Conservation (phyloP, 2,797 vertebrate species). For the Sebastes dallii region DNA sequence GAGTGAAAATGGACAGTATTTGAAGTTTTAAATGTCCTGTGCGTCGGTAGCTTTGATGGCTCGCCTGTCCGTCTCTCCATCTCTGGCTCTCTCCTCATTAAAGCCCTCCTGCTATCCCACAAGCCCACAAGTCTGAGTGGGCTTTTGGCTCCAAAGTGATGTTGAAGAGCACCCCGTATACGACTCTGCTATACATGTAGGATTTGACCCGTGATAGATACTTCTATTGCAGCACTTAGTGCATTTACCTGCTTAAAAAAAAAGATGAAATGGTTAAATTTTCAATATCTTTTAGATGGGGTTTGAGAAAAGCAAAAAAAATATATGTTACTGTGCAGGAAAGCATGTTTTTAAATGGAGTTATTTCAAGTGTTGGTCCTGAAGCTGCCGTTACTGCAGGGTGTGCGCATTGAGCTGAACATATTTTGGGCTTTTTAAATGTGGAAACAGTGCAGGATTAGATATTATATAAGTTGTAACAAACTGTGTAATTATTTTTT, state of each 20-base stretch:
- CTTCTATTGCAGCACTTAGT: conserved; percentile 62
- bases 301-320: conserved; percentile 42
- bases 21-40: conserved; percentile 80
- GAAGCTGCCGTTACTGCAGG: conserved; percentile 27
- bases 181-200: conserved; percentile 69
- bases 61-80: conserved; percentile 65
- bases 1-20: conserved; percentile 80
- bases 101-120: conserved; percentile 68
- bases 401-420: conserved; percentile 11
- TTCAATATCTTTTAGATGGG: conserved; percentile 51
- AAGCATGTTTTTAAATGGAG: conserved; percentile 29
- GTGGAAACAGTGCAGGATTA: not conserved
- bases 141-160: conserved; percentile 81
- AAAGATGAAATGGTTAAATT: conserved; percentile 61
- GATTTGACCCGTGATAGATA: conserved; percentile 68
- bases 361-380: conserved; percentile 46
- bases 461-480: not conserved
- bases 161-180: conserved; percentile 78
- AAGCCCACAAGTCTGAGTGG: conserved; percentile 80
- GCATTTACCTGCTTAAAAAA: conserved; percentile 54
- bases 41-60: conserved; percentile 69
- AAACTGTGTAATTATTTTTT: conserved; percentile 10
- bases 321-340: not conserved
- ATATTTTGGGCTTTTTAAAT: conserved; percentile 8
- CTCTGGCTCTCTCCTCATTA: conserved; percentile 68